Evolutionary conservation across 2,113 vertebrate genomes (phyloP).

Genomic region (Symphodus melops): DNA sequence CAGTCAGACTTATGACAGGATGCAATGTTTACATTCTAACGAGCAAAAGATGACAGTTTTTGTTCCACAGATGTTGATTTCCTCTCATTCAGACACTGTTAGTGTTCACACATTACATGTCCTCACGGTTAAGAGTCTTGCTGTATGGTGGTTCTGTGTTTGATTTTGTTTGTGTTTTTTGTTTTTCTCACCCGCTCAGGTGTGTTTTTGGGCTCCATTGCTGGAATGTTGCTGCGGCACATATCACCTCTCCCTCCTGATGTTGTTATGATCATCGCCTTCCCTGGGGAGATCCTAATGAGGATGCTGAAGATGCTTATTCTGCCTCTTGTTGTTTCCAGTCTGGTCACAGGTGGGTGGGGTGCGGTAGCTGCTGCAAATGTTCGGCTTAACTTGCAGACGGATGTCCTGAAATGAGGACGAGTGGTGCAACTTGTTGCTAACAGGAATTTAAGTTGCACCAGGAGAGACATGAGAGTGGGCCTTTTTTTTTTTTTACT

Average conservation of each 20-base stretch:
- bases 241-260: slow-evolving; percentile 93
- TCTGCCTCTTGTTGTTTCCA: slow-evolving; percentile 96
- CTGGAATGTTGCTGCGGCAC: slow-evolving; percentile 91
- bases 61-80: not conserved
- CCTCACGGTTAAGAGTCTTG: not conserved
- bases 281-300: slow-evolving; percentile 98
- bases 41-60: not conserved
- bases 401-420: slow-evolving; percentile 39
- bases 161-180: slow-evolving; percentile 9
- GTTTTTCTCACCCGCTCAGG: slow-evolving; percentile 78
- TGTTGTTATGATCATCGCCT: slow-evolving; percentile 93
- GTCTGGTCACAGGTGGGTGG: slow-evolving; percentile 94
- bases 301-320: slow-evolving; percentile 99
- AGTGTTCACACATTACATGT: not conserved
- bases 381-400: slow-evolving; percentile 46
- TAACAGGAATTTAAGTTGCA: slow-evolving; percentile 1
- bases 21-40: slow-evolving; percentile 2
- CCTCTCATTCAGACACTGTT: not conserved
- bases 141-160: not conserved
- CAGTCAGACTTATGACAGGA: not conserved
- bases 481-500: slow-evolving; percentile 2
- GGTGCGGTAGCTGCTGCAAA: slow-evolving; percentile 10
- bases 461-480: slow-evolving; percentile 5
- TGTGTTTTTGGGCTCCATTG: slow-evolving; percentile 91
- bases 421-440: not conserved